Evolutionary conservation across 1,140 invertebrate species (phyloP).

Genomic region (Bombus pyrosoma): DNA sequence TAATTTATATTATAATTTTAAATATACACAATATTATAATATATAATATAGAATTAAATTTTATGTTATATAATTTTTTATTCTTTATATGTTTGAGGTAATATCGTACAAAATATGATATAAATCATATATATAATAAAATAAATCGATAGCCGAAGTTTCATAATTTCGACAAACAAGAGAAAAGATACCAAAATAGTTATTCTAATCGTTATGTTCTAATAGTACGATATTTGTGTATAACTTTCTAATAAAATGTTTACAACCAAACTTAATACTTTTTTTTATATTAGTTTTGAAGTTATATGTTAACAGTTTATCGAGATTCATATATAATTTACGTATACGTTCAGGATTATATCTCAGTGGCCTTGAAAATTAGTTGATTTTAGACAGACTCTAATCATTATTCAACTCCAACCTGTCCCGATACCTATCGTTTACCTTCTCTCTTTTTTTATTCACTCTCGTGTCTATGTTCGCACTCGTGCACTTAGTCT

Average conservation of each 20-base stretch:
- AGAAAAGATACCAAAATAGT: background rate
- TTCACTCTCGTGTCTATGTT: slow-evolving; percentile 9
- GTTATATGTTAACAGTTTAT: no score
- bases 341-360: background rate
- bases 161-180: no score
- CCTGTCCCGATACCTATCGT: slow-evolving; percentile 1
- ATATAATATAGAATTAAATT: no score
- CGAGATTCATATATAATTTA: background rate
- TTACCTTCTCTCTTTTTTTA: slow-evolving; percentile 30
- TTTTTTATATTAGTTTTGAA: background rate
- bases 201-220: background rate
- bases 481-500: slow-evolving; percentile 11
- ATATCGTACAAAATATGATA: no score
- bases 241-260: background rate
- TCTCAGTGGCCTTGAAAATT: background rate
- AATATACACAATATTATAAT: no score
- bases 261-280: background rate
- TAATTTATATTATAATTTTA: background rate
- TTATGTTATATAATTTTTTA: no score
- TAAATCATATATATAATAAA: no score
- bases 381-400: background rate
- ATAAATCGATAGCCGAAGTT: no score
- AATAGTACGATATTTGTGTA: background rate
- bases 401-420: background rate
- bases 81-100: no score